These are phyloP conservation scores for Cichlasoma orientale DNA, from an alignment of 2,797 vertebrate genomes.

Conservation along the genomic window DNA sequence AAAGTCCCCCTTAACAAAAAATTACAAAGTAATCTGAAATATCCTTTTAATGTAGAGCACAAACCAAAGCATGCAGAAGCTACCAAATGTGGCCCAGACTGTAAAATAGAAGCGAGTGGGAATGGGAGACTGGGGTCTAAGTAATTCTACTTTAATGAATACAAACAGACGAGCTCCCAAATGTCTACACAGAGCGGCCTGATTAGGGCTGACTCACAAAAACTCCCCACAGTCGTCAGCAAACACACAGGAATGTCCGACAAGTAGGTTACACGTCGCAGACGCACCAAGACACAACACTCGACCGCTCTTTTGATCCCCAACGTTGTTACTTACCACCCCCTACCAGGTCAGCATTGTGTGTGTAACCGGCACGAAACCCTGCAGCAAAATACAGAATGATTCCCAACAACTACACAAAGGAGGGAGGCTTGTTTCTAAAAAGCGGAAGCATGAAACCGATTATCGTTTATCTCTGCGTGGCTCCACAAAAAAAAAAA, in stretches of 20 bases:
- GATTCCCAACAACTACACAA: conserved; percentile 8
- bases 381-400: conserved; percentile 16
- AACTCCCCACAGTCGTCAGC: conserved; percentile 62
- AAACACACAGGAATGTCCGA: conserved; percentile 74
- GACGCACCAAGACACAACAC: conserved; percentile 29
- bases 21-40: too few species aligned
- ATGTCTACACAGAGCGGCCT: conserved; percentile 73
- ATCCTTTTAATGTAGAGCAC: neutral
- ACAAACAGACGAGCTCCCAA: conserved; percentile 66
- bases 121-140: conserved; percentile 23
- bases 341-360: conserved; percentile 25
- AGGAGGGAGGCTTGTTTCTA: conserved; percentile 8
- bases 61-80: neutral
- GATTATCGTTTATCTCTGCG: conserved; percentile 31
- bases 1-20: too few species aligned
- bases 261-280: conserved; percentile 57
- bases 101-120: conserved; percentile 26
- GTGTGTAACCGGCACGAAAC: neutral
- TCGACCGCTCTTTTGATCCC: conserved; percentile 34
- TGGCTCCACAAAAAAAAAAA: conserved; percentile 21
- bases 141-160: conserved; percentile 70
- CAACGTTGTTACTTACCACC: conserved; percentile 3
- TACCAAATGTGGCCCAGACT: conserved; percentile 2
- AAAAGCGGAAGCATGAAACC: conserved; percentile 37
- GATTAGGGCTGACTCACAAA: conserved; percentile 76